Percentiles rank a stretch among this genome's conserved stretches.
These are phyloP conservation scores for Pachypeltis micranthus DNA, from an alignment of 1,140 invertebrate species.

Conservation along the genomic window DNA sequence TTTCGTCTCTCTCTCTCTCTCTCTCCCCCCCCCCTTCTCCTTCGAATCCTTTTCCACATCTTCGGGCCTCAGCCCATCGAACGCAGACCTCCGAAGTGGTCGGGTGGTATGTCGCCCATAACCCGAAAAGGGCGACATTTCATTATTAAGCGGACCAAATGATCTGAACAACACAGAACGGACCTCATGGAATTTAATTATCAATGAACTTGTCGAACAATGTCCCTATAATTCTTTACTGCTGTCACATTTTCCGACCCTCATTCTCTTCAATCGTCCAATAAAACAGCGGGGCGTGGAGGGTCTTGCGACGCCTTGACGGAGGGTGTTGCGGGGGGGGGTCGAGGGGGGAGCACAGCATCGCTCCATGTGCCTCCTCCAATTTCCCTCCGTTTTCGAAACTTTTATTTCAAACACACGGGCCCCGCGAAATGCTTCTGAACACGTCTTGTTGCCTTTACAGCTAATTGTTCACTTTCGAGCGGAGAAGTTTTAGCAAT, in stretches of 20 bases:
- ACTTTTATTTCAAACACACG: too few relatives aligned
- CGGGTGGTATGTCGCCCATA: neutral
- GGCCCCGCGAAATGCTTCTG: too few relatives aligned
- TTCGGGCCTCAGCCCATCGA: too few relatives aligned
- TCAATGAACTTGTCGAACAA: conserved; percentile 7
- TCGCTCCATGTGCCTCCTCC: too few relatives aligned
- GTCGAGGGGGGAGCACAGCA: too few relatives aligned
- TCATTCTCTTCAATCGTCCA: conserved; percentile 12
- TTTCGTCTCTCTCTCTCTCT: neutral
- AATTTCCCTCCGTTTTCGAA: too few relatives aligned
- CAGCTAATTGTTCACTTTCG: too few relatives aligned
- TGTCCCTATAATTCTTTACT: conserved; percentile 6
- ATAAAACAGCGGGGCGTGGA: conserved; percentile 5
- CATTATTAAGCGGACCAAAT: conserved; percentile 6
- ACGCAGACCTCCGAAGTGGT: too few relatives aligned
- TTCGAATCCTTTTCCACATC: too few relatives aligned
- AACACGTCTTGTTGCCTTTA: too few relatives aligned
- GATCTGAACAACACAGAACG: neutral
- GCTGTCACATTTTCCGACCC: neutral
- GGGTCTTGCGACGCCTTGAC: neutral
- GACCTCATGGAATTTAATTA: conserved; percentile 1
- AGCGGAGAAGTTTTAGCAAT: too few relatives aligned
- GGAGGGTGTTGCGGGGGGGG: too few relatives aligned
- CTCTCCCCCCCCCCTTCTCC: neutral
- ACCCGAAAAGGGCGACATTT: neutral